These are phyloP conservation scores for Strigops habroptila DNA, from an alignment of 2,113 vertebrate genomes.

Conservation along the genomic window DNA sequence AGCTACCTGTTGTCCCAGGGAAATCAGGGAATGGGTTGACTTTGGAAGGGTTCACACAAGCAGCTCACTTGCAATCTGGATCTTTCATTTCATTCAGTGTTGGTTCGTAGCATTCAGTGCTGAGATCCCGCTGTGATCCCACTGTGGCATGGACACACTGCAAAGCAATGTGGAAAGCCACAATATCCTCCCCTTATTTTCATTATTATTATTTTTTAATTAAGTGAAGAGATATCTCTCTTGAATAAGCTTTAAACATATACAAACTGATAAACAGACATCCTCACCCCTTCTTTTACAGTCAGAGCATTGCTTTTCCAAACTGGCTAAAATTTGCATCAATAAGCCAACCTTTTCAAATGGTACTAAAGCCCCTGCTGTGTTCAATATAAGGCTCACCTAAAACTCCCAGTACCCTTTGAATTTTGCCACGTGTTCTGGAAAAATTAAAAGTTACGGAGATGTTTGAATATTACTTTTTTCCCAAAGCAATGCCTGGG, in stretches of 20 bases:
- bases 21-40: not conserved
- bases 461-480: not conserved
- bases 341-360: not conserved
- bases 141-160: not conserved
- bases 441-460: not conserved
- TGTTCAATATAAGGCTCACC: not conserved
- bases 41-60: not conserved
- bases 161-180: not conserved
- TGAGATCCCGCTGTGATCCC: not conserved
- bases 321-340: not conserved
- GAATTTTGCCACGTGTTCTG: not conserved
- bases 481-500: not conserved
- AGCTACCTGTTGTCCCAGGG: not conserved
- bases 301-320: not conserved
- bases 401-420: not conserved
- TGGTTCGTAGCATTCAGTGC: not conserved
- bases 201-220: not conserved
- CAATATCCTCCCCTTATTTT: not conserved
- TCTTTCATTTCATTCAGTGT: not conserved
- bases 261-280: not conserved
- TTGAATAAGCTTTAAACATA: not conserved
- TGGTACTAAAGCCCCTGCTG: not conserved
- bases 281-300: not conserved
- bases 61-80: fast-evolving
- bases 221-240: not conserved